A percentile compares a stretch with the other conserved stretches of the same genome.
These are phyloP conservation scores for Gymnocypris eckloni DNA, from an alignment of 2,797 vertebrate species.

Conservation along the genomic window DNA sequence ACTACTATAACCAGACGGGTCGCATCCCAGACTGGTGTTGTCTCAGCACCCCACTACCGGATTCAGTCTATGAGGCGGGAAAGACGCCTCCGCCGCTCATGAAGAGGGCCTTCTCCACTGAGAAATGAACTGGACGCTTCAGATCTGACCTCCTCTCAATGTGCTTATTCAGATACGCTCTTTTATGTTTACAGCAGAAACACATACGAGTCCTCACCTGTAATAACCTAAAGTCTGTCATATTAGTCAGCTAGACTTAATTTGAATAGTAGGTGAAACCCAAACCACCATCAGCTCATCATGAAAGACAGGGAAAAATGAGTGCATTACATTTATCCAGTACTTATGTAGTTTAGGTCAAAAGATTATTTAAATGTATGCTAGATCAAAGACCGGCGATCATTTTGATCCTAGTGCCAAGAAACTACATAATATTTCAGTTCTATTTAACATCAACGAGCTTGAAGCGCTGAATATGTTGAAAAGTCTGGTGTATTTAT, in stretches of 20 bases:
- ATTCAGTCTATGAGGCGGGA: conserved; percentile 89
- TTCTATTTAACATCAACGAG: neutral
- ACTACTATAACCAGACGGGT: conserved; percentile 94
- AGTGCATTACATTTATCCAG: neutral
- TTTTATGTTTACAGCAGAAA: neutral
- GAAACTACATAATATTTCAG: neutral
- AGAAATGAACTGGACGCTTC: conserved; percentile 81
- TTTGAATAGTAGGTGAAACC: neutral
- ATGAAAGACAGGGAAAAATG: neutral
- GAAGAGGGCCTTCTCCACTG: conserved; percentile 97
- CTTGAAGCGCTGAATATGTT: neutral
- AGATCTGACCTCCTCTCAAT: neutral
- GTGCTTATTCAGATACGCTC: neutral
- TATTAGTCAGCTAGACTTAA: neutral
- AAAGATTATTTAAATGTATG: neutral
- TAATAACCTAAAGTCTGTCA: neutral
- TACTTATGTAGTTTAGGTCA: no score
- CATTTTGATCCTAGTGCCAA: neutral
- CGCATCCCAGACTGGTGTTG: conserved; percentile 97
- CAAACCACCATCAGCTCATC: neutral
- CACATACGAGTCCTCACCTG: neutral
- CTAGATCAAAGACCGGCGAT: neutral
- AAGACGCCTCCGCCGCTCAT: conserved; percentile 91
- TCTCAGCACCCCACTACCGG: conserved; percentile 90
- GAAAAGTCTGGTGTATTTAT: neutral